These are phyloP conservation scores for Fragum fragum DNA, from an alignment of 2,888 invertebrate species.

Conservation along the genomic window DNA sequence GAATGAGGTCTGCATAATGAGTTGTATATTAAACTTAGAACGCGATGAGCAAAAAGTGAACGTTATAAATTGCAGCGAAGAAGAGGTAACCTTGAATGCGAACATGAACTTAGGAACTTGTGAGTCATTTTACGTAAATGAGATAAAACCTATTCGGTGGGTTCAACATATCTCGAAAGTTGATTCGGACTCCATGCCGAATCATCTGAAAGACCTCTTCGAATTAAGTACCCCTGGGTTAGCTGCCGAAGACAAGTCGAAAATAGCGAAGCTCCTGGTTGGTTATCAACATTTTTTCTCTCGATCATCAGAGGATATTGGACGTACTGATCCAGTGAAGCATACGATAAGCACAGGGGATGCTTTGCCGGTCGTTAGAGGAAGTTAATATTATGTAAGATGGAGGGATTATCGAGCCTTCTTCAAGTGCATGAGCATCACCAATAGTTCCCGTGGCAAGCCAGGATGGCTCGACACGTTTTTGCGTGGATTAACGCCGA, in stretches of 20 bases:
- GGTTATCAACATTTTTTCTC: constrained; percentile 35
- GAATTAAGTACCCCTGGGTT: constrained; percentile 2
- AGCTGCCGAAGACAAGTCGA: not conserved
- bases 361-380: constrained; percentile 45
- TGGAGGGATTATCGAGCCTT: constrained; percentile 54
- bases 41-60: not conserved
- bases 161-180: not conserved
- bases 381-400: constrained; percentile 55
- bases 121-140: constrained; percentile 22
- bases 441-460: constrained; percentile 58
- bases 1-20: constrained; percentile 6
- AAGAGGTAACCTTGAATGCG: not conserved
- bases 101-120: constrained; percentile 28
- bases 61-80: constrained; percentile 17
- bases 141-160: not conserved
- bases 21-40: not conserved
- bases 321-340: constrained; percentile 38
- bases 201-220: constrained; percentile 15
- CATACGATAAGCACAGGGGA: constrained; percentile 55
- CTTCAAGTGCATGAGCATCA: constrained; percentile 57
- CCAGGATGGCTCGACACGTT: constrained; percentile 49
- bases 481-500: constrained; percentile 62
- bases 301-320: constrained; percentile 47
- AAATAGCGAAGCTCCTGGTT: not conserved
- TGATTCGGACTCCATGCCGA: not conserved